Conservation (phyloP, 2,797 vertebrate species). For the Pempheris klunzingeri region DNA sequence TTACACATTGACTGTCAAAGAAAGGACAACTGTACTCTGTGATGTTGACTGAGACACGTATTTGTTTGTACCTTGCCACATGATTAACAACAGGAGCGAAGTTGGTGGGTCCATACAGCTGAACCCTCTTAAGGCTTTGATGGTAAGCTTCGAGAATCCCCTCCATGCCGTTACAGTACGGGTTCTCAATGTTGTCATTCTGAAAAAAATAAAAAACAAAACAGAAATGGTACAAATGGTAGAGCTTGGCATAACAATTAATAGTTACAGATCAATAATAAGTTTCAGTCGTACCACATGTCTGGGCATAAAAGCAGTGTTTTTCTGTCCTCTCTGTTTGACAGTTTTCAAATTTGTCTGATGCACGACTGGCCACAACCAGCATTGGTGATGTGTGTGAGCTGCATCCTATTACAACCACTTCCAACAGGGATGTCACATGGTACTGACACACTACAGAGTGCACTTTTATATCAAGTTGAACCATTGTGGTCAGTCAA, state of each 20-base stretch:
- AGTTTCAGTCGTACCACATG: too few species aligned
- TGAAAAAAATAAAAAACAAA: constrained; percentile 66
- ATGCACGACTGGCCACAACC: too few species aligned
- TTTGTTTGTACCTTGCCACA: constrained; percentile 90
- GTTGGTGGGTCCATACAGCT: constrained; percentile 98
- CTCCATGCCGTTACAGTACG: constrained; percentile 93
- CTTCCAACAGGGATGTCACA: neutral
- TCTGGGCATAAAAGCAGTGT: too few species aligned
- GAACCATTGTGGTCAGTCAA: neutral
- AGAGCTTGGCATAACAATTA: neutral
- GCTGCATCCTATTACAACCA: neutral
- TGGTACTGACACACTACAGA: neutral
- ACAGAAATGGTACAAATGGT: neutral
- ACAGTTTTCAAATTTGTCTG: too few species aligned
- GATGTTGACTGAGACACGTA: constrained; percentile 7
- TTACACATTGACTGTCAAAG: constrained; percentile 46
- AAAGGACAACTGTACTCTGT: constrained; percentile 1
- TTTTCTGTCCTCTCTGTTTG: too few species aligned
- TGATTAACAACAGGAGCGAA: constrained; percentile 95
- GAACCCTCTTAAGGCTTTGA: constrained; percentile 95
- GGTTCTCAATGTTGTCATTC: constrained; percentile 94
- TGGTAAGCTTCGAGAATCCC: constrained; percentile 97
- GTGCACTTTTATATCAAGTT: neutral
- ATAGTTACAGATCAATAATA: too few species aligned
- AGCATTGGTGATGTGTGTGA: neutral